Percentiles rank a stretch among this genome's conserved stretches.
Conservation (phyloP, 37 sponge, comb jelly and placozoan genomes). For the Petrosia ficiformis region DNA sequence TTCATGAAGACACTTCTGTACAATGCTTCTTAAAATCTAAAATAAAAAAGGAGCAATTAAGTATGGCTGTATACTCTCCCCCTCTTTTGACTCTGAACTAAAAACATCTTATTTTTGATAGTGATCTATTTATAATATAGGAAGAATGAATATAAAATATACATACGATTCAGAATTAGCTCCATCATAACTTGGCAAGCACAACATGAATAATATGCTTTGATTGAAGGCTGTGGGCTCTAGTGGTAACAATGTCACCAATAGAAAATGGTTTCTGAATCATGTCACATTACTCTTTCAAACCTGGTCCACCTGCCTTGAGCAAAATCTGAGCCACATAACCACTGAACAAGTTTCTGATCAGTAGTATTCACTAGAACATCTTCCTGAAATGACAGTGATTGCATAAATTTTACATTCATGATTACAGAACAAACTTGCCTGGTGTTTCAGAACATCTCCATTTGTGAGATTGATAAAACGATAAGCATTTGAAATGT, state of each 20-base stretch:
- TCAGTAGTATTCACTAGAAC: constrained; percentile 9
- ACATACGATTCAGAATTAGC: constrained; percentile 27
- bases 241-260: constrained; percentile 56
- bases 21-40: constrained; percentile 26
- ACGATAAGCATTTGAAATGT: too few relatives aligned
- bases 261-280: constrained; percentile 20
- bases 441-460: too few relatives aligned
- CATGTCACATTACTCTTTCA: constrained; percentile 51
- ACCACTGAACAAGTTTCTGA: constrained; percentile 15
- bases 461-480: too few relatives aligned
- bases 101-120: too few relatives aligned
- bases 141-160: too few relatives aligned
- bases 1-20: constrained; percentile 32
- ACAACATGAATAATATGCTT: constrained; percentile 50
- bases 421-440: background rate
- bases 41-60: background rate
- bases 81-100: too few relatives aligned
- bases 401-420: background rate
- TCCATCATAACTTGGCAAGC: constrained; percentile 28
- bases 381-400: background rate
- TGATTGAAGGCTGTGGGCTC: constrained; percentile 33
- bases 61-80: too few relatives aligned
- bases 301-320: constrained; percentile 38
- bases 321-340: constrained; percentile 31
- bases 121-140: too few relatives aligned